Base-by-base conservation (phyloP, 2,888 invertebrate genomes). In the Acrocera orbiculus region DNA sequence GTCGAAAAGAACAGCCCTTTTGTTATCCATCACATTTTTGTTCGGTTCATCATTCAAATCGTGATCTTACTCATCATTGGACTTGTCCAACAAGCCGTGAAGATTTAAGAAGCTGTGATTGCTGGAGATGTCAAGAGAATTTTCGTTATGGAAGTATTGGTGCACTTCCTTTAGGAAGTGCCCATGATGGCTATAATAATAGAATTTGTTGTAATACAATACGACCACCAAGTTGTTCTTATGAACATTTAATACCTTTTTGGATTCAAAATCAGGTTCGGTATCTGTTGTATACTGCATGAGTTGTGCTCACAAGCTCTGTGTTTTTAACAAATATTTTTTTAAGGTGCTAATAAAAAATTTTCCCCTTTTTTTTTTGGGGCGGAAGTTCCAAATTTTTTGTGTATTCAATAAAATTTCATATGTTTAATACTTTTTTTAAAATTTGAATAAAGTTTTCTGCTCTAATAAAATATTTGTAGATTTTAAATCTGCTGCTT, bases 81-180 rank as follows among this genome's bases (percentile, higher is more conserved):
- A 41, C 38, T 25, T 40, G 35, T 20, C 41, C 41, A 26, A 23
- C 39, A n/a, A 43, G 45, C 33, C 38, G 42, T 8, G 45, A 46
- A 26, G 45, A 44, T 30, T 30, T 43, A 17, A 30, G 45, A 19
- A 37, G 34, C 4, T 36, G 38, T 27, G 42, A 46, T 20, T 43
- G 37, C 48, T 49, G 60, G 36, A 63, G 67, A 48, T 71, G 71
- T 32, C 52, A 54, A 35, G 63, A 64, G 45, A 59, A 59, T 4
- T 61, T 58, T 42, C 48, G 59, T 29, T 64, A 64, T 40, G 64
- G 64, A 9, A 64, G 63, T 43, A 60, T 52, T 54, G 50, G 59
- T 54, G 35, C 51, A 46, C 30, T 42, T 44, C 38, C 38, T 10
- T 17, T 40, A 15, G 38, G 35, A 33, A 26, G 38, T 15, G 39